Conservation (phyloP, 2,888 invertebrate species). For the Hirtodrosophila cameraria region DNA sequence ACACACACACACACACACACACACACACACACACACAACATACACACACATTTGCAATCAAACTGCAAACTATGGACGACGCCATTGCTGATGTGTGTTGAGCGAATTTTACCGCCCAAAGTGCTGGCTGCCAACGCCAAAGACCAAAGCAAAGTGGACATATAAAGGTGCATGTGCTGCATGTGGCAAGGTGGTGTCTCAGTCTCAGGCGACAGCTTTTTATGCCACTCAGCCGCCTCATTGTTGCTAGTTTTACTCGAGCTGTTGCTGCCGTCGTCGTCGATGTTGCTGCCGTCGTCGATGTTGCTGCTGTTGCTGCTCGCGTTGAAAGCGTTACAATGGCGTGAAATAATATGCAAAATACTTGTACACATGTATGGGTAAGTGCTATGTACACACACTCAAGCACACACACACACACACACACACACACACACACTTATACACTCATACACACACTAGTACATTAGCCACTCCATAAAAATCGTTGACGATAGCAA, state of each 20-base stretch:
- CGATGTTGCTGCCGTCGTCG: conserved; percentile 56
- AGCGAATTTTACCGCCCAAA: conserved; percentile 76
- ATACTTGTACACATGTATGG: conserved; percentile 63
- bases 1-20: conserved; percentile 24
- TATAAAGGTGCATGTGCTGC: conserved; percentile 31
- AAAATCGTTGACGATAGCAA: conserved; percentile 22
- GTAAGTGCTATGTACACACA: conserved; percentile 20
- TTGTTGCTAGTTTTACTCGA: conserved; percentile 54
- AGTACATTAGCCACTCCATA: conserved; percentile 41
- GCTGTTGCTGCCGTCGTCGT: conserved; percentile 55
- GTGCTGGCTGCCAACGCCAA: conserved; percentile 73
- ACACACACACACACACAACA: conserved; percentile 15
- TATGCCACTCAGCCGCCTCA: conserved; percentile 66
- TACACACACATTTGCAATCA: conserved; percentile 52
- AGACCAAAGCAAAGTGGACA: conserved; percentile 59
- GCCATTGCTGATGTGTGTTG: conserved; percentile 66
- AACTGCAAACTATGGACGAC: conserved; percentile 72
- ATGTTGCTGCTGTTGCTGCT: conserved; percentile 48
- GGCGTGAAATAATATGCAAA: conserved; percentile 82
- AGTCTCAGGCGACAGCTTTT: conserved; percentile 69
- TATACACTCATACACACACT: conserved; percentile 7
- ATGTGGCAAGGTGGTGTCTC: conserved; percentile 41
- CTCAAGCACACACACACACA: conserved; percentile 27
- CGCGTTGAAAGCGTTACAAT: conserved; percentile 76
- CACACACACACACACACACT: conserved; percentile 15